These are phyloP conservation scores for Tinea trinotella DNA, from an alignment of 2,888 invertebrate species.

Conservation along the genomic window DNA sequence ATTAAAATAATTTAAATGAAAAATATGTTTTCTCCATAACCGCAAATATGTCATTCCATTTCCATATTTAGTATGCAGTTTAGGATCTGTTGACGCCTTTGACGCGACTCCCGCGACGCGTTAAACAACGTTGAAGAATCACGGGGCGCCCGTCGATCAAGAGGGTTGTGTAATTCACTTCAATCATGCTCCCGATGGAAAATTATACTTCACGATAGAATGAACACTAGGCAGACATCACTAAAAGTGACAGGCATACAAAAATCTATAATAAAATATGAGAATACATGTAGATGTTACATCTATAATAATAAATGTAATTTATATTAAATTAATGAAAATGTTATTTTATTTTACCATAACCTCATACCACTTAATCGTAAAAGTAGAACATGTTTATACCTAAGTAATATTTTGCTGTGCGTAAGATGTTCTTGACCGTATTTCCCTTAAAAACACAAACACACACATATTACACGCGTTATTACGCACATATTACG, in stretches of 20 bases:
- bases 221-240: background rate
- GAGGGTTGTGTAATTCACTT: slow-evolving; percentile 60
- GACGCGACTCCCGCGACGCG: slow-evolving; percentile 54
- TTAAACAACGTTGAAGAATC: slow-evolving; percentile 48
- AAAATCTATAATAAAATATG: background rate
- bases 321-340: too few relatives aligned
- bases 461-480: too few relatives aligned
- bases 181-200: slow-evolving; percentile 39
- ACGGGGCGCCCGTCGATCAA: slow-evolving; percentile 31
- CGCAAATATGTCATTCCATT: background rate
- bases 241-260: background rate
- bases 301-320: too few relatives aligned
- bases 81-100: slow-evolving; percentile 33
- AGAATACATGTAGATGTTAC: too few relatives aligned
- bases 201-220: slow-evolving; percentile 12
- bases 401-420: too few relatives aligned
- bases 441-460: background rate
- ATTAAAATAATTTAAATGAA: background rate
- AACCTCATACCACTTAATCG: too few relatives aligned
- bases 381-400: background rate
- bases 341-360: too few relatives aligned
- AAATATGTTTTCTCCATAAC: too few relatives aligned
- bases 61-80: slow-evolving; percentile 6
- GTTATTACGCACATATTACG: background rate
- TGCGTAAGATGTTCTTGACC: slow-evolving; percentile 1